phyloP scores from a whole-genome alignment of 2,888 invertebrate species.

The Sinelater perroti region DNA sequence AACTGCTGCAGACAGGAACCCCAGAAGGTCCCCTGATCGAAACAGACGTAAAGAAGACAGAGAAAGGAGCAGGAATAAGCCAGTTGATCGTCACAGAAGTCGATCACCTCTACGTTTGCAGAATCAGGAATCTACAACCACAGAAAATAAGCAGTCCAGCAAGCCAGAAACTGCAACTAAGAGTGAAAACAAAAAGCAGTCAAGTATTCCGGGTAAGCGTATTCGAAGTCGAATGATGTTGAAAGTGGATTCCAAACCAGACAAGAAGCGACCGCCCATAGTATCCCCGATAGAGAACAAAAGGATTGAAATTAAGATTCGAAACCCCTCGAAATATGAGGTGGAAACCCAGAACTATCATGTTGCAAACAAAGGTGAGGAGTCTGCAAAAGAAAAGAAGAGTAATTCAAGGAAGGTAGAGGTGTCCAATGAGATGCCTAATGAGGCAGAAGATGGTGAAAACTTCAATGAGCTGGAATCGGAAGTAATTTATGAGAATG shows the following conservation, averaged over 20 bases:
- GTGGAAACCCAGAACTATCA: slow-evolving; percentile 12
- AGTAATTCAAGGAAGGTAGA: slow-evolving; percentile 44
- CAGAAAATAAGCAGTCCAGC: neutral
- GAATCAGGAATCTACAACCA: no score
- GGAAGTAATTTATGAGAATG: slow-evolving; percentile 50
- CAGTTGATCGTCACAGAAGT: slow-evolving; percentile 1
- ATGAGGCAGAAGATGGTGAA: slow-evolving; percentile 23
- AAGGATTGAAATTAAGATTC: slow-evolving; percentile 58
- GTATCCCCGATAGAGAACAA: slow-evolving; percentile 46
- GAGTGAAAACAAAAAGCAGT: neutral
- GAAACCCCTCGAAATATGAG: slow-evolving; percentile 56
- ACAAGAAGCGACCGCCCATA: slow-evolving; percentile 34
- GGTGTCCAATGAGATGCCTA: slow-evolving; percentile 30
- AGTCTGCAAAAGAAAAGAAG: slow-evolving; percentile 27
- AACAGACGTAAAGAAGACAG: slow-evolving; percentile 15
- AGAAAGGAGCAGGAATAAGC: neutral
- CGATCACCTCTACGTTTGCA: slow-evolving; percentile 10
- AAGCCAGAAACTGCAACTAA: neutral
- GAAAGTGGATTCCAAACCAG: slow-evolving; percentile 2
- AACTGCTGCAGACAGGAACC: slow-evolving; percentile 11
- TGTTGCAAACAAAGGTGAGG: slow-evolving; percentile 25
- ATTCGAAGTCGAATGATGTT: neutral
- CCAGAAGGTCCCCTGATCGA: slow-evolving; percentile 6
- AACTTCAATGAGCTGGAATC: slow-evolving; percentile 43
- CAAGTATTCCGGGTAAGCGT: neutral